Evolutionary conservation across 2,888 invertebrate genomes (phyloP).

Genomic region (Craniophora ligustri): DNA sequence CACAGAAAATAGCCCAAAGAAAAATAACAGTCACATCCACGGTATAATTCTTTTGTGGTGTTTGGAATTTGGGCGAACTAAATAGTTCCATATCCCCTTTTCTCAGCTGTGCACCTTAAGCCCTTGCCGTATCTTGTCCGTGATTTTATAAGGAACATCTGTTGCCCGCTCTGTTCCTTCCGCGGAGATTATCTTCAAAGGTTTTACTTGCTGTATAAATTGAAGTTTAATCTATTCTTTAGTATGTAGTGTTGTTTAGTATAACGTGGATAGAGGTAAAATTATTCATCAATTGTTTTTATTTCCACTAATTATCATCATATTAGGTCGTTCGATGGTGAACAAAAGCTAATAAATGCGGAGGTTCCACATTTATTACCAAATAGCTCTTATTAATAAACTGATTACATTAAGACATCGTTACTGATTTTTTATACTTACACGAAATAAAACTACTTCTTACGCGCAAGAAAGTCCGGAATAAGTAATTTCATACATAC

Average conservation of each 20-base stretch:
- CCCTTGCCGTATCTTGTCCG: background rate
- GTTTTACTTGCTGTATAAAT: slow-evolving; percentile 4
- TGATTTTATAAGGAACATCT: slow-evolving; percentile 30
- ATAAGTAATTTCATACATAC: too few species aligned
- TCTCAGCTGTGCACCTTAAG: slow-evolving; percentile 33
- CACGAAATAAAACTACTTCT: too few species aligned
- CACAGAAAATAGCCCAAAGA: background rate
- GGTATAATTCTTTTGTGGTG: slow-evolving; percentile 4
- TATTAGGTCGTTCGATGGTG: too few species aligned
- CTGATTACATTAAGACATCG: too few species aligned
- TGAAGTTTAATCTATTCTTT: background rate
- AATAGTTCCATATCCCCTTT: slow-evolving; percentile 10
- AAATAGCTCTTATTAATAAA: too few species aligned
- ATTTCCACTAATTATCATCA: too few species aligned
- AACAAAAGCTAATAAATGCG: too few species aligned
- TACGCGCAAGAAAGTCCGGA: too few species aligned
- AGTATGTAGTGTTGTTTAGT: background rate
- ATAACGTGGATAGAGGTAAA: background rate
- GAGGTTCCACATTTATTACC: too few species aligned
- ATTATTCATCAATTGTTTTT: too few species aligned
- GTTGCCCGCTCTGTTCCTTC: slow-evolving; percentile 5
- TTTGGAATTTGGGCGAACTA: slow-evolving; percentile 7
- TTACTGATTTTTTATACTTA: background rate
- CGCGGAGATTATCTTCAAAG: slow-evolving; percentile 12
- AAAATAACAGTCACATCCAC: slow-evolving; percentile 1